A percentile compares a stretch with the other conserved stretches of the same genome.
phyloP scores from a whole-genome alignment of 2,113 vertebrate genomes.

The Bubo blakistoni region DNA sequence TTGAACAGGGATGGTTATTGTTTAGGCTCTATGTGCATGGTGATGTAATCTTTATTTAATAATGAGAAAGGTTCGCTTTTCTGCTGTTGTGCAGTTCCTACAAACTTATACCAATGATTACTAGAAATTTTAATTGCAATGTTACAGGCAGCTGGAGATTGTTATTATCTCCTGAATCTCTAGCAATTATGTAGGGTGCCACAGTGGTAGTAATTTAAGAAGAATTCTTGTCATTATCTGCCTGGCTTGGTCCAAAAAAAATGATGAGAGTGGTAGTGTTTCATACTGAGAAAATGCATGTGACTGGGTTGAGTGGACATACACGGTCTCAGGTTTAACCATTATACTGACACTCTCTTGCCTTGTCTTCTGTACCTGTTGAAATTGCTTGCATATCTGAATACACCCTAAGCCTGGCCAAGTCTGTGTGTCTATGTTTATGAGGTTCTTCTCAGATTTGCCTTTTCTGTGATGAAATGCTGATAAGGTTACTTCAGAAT shows the following conservation, averaged over 20 bases:
- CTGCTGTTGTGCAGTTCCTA: not conserved
- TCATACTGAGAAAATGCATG: not conserved
- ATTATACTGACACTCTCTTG: not conserved
- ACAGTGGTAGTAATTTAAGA: not conserved
- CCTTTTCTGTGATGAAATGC: not conserved
- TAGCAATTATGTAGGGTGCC: not conserved
- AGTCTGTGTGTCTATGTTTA: not conserved
- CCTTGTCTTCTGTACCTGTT: not conserved
- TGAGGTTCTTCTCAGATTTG: not conserved
- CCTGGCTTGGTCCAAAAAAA: not conserved
- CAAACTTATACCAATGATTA: not conserved
- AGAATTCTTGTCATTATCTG: not conserved
- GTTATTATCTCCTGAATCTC: not conserved
- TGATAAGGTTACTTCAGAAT: not conserved
- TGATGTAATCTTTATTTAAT: not conserved
- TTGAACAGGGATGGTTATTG: not conserved
- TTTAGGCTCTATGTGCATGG: not conserved
- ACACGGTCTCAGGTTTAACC: not conserved
- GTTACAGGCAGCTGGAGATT: not conserved
- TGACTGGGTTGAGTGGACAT: not conserved
- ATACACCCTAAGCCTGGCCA: not conserved
- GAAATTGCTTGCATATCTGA: not conserved
- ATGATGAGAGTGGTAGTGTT: not conserved
- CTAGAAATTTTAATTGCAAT: not conserved
- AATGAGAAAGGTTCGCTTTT: not conserved